Percentiles rank a stretch among this genome's conserved stretches.
Evolutionary conservation across 2,113 vertebrate genomes (phyloP).

Genomic region (Anseranas semipalmata): DNA sequence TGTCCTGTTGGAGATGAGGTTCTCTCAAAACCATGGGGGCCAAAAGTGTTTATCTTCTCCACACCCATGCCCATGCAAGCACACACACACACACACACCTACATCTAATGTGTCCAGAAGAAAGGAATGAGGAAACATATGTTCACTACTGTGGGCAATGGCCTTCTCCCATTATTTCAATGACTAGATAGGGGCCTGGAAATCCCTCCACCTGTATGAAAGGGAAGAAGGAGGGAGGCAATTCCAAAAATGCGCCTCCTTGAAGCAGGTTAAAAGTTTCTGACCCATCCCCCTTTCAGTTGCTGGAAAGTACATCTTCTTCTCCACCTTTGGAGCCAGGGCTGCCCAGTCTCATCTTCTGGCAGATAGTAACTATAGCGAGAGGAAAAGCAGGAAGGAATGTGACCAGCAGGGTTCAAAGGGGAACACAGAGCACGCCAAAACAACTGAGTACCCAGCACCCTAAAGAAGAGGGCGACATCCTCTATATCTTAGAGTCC

Average conservation of each 20-base stretch:
- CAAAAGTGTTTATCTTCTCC: background rate
- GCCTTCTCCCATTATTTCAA: background rate
- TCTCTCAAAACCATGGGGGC: background rate
- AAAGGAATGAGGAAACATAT: background rate
- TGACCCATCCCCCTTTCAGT: background rate
- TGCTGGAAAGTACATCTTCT: background rate
- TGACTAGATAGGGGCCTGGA: background rate
- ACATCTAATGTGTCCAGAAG: background rate
- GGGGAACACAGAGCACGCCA: background rate
- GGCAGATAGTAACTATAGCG: background rate
- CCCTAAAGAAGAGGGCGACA: background rate
- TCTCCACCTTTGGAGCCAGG: background rate
- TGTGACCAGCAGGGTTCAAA: background rate
- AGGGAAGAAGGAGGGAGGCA: background rate
- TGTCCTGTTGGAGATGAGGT: background rate
- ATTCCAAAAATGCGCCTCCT: background rate
- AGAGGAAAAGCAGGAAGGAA: background rate
- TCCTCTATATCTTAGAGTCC: background rate
- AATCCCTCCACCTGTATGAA: background rate
- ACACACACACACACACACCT: rapidly evolving
- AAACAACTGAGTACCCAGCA: background rate
- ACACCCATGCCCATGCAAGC: rapidly evolving
- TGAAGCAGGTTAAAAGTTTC: background rate
- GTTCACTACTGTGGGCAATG: background rate
- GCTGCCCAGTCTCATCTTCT: background rate